Conservation (phyloP, 1,140 invertebrate genomes). For the Drosophila lowei region DNA sequence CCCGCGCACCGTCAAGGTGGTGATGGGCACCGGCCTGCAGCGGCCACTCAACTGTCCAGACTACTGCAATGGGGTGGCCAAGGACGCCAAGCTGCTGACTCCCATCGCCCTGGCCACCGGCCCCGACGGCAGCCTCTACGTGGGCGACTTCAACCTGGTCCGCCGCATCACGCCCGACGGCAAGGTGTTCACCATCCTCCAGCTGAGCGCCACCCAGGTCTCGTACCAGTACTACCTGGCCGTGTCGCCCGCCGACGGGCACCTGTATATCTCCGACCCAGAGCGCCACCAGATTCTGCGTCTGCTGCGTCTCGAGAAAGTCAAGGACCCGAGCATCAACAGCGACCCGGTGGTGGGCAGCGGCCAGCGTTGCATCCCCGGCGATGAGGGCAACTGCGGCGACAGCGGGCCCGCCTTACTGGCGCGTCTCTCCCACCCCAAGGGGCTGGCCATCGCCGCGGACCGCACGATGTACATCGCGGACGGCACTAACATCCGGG, state of each 20-base stretch:
- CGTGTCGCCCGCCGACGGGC: constrained; percentile 96
- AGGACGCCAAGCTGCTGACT: constrained; percentile 93
- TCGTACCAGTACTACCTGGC: constrained; percentile 98
- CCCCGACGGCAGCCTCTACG: constrained; percentile 97
- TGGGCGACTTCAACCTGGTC: constrained; percentile 98
- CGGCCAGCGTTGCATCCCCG: constrained; percentile 97
- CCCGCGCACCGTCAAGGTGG: constrained; percentile 93
- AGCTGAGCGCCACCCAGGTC: constrained; percentile 95
- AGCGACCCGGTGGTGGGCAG: constrained; percentile 96
- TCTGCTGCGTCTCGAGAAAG: constrained; percentile 89
- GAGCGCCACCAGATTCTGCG: constrained; percentile 94
- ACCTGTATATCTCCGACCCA: constrained; percentile 97
- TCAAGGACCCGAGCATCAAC: constrained; percentile 92
- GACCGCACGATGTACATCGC: constrained; percentile 97
- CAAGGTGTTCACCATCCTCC: constrained; percentile 95
- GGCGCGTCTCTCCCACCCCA: constrained; percentile 97
- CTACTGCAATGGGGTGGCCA: constrained; percentile 93
- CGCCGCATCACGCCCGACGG: constrained; percentile 95
- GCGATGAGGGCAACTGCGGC: constrained; percentile 94
- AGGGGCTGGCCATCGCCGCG: constrained; percentile 96
- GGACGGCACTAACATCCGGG: constrained; percentile 96
- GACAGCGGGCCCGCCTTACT: constrained; percentile 95
- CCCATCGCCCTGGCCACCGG: constrained; percentile 96
- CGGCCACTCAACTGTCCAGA: constrained; percentile 89
- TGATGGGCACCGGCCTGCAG: constrained; percentile 97